Evolutionary conservation across 1,140 invertebrate species (phyloP), one percentile per base, ranked within the genome.

Genomic region (Ylistrum balloti): DNA sequence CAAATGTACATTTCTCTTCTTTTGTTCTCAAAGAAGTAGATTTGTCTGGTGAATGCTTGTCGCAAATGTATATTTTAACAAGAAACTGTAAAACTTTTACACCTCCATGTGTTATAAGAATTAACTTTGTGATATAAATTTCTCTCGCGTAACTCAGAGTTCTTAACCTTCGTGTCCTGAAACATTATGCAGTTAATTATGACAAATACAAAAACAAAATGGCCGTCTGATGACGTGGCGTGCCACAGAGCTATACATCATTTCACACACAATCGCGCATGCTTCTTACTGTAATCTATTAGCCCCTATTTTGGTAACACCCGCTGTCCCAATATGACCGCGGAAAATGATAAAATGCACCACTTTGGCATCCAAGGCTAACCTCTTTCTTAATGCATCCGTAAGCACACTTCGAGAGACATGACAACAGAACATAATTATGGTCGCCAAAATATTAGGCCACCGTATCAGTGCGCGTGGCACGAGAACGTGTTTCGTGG

Each of bases 141-240:
- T n/a, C n/a, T n/a, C n/a, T n/a, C n/a, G n/a, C n/a, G n/a, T n/a
- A n/a, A n/a, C n/a, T n/a, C n/a, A n/a, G n/a, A n/a, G n/a, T n/a
- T n/a, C n/a, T n/a, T n/a, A n/a, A n/a, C n/a, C 35, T 56, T 74
- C n/a, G 22, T 74, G 56, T 28, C 28, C 22, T 28, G 5, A 74
- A 3, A n/a, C 22, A 28, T 74, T 74, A 74, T n/a, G n/a, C 17
- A 74, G 28, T 74, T 74, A n/a, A 74, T 28, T 28, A 74, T 28
- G 56, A 28, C 15, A 74, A 28, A 74, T 20, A 11, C 17, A 74
- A 74, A 74, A 74, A 5, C 15, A 74, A 74, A 74, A 74, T 74
- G 56, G 22, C 56, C 56, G 56, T 74, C 56, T 74, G 56, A 74
- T 74, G 56, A 74, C n/a, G 56, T 28, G 56, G 56, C 28, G 56